Percentiles rank a stretch among this genome's conserved stretches.
phyloP scores from a whole-genome alignment of 2,888 invertebrate species.

The Nomada fucata region DNA sequence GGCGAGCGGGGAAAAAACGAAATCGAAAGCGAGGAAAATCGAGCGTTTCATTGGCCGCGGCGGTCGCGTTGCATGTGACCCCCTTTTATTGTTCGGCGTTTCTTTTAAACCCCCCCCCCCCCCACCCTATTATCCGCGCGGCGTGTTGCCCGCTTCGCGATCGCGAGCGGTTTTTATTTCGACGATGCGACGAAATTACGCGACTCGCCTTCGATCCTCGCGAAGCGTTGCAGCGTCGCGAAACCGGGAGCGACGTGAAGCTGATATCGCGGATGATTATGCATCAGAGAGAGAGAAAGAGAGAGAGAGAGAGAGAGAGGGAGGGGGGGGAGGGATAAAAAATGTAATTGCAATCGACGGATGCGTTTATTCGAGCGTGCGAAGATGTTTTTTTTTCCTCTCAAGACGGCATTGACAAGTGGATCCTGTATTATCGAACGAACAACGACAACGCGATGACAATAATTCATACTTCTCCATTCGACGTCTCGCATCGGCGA shows the following conservation, averaged over 20 bases:
- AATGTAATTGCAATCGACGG: conserved; percentile 15
- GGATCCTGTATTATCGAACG: conserved; percentile 8
- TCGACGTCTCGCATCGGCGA: conserved; percentile 57
- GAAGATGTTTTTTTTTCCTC: conserved; percentile 22
- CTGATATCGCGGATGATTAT: background rate
- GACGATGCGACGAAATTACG: too few relatives aligned
- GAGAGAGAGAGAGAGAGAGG: too few relatives aligned
- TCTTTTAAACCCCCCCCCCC: too few relatives aligned
- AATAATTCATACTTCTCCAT: background rate
- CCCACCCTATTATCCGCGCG: too few relatives aligned
- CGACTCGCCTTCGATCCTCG: background rate
- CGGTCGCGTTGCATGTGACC: background rate
- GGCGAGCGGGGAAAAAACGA: background rate
- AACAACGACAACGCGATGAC: conserved; percentile 19
- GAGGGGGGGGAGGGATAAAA: background rate
- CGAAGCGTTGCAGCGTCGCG: background rate
- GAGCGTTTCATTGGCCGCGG: conserved; percentile 4
- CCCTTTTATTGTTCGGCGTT: background rate
- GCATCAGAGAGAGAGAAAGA: background rate
- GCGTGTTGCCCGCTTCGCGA: too few relatives aligned
- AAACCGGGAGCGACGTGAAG: background rate
- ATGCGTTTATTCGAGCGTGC: conserved; percentile 30
- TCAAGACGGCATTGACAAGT: background rate
- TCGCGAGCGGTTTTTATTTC: too few relatives aligned
- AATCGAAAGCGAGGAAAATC: conserved; percentile 40